Conservation (phyloP, 2,888 invertebrate genomes). For the Electrophaes corylata region DNA sequence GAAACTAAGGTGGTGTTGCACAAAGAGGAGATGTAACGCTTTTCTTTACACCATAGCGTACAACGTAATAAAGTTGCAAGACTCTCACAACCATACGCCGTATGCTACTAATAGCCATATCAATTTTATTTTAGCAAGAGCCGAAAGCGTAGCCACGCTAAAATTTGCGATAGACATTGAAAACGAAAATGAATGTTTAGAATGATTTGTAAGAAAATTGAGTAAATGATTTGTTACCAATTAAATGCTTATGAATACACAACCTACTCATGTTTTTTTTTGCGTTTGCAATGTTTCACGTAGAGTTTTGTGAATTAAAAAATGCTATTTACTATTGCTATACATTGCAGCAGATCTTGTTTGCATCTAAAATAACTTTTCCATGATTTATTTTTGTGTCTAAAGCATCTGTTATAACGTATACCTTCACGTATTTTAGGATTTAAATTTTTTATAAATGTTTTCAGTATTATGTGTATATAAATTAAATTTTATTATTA, state of each 20-base stretch:
- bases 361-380: too few species aligned
- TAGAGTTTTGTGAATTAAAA: not conserved
- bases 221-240: not conserved
- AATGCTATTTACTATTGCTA: too few species aligned
- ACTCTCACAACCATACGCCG: not conserved
- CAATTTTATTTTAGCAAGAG: not conserved
- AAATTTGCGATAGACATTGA: not conserved
- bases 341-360: too few species aligned
- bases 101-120: not conserved
- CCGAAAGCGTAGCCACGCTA: not conserved
- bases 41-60: not conserved
- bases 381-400: too few species aligned
- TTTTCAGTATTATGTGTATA: too few species aligned
- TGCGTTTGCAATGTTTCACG: not conserved
- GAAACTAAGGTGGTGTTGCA: conserved; percentile 11
- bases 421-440: too few species aligned
- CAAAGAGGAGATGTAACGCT: conserved; percentile 8
- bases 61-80: conserved; percentile 1
- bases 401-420: too few species aligned
- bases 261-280: not conserved
- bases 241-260: not conserved
- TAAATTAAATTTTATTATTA: too few species aligned
- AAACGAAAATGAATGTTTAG: not conserved
- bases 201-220: not conserved
- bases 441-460: too few species aligned